Evolutionary conservation across 2,888 invertebrate genomes (phyloP), one percentile per base, ranked within the genome.

Genomic region (Augiades crinisus): DNA sequence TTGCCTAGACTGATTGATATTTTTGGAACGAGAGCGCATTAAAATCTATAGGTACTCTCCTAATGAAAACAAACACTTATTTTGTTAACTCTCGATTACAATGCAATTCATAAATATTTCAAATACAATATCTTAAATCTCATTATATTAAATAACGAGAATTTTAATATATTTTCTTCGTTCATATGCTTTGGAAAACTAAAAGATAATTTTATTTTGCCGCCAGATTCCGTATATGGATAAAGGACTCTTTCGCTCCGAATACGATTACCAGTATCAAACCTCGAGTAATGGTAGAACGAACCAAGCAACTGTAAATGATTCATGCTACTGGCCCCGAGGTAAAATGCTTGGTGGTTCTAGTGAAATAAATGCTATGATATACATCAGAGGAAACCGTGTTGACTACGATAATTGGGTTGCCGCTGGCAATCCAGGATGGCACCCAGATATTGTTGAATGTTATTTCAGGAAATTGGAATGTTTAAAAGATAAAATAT

Each of bases 181-280:
- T n/a, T n/a, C n/a, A n/a, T n/a, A n/a, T n/a, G n/a, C n/a, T n/a
- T n/a, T n/a, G n/a, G n/a, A n/a, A n/a, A n/a, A n/a, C n/a, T n/a
- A n/a, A n/a, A n/a, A n/a, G n/a, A n/a, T n/a, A n/a, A n/a, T n/a
- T n/a, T n/a, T n/a, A n/a, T n/a, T n/a, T n/a, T n/a, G n/a, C n/a
- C n/a, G n/a, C 55, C 34, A 45, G 45, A 16, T 45, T 13, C 45
- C 45, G 3, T n/a, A 33, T 62, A 34, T 69, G 7, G 49, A 60
- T n/a, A 54, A 34, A 27, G 33, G 27, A 0, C 24, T 75, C 16
- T 61, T 12, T 12, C 24, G 92, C 62, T 84, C 70, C 2, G 49
- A 57, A 69, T 77, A 95, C 50, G 96, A 96, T 72, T 45, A 36
- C 14, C 92, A 94, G 69, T 96, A 95, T 94, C 81, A 2, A 73